A percentile compares a stretch with the other conserved stretches of the same genome.
phyloP scores from a whole-genome alignment of 2,797 vertebrate genomes.

The Takifugu rubripes region DNA sequence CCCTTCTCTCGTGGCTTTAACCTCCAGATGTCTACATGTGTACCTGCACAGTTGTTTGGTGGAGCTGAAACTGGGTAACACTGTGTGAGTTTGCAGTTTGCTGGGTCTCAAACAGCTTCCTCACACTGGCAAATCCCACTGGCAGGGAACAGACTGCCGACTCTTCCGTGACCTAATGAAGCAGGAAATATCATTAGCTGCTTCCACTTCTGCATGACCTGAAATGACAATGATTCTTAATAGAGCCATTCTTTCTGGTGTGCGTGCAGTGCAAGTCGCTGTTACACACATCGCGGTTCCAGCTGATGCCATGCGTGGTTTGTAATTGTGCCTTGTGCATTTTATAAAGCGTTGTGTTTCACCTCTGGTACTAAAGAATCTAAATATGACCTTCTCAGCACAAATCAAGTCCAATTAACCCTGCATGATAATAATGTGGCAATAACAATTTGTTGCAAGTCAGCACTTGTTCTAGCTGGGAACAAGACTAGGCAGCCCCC shows the following conservation, averaged over 20 bases:
- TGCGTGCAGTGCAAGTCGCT: neutral
- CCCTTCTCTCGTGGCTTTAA: constrained; percentile 36
- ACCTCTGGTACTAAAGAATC: constrained; percentile 20
- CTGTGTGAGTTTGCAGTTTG: constrained; percentile 75
- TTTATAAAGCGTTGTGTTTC: constrained; percentile 36
- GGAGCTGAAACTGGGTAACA: constrained; percentile 81
- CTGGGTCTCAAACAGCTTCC: constrained; percentile 89
- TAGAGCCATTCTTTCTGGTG: constrained; percentile 28
- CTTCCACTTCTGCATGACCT: constrained; percentile 50
- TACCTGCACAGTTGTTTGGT: constrained; percentile 85
- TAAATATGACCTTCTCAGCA: constrained; percentile 30
- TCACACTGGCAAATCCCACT: constrained; percentile 88
- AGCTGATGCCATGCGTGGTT: constrained; percentile 7
- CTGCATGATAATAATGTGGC: constrained; percentile 41
- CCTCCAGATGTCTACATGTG: constrained; percentile 35
- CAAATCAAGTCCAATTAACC: constrained; percentile 37
- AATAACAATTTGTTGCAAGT: constrained; percentile 19
- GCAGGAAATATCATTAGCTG: constrained; percentile 69
- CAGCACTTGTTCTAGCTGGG: neutral
- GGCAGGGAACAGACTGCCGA: constrained; percentile 84
- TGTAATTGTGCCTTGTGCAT: constrained; percentile 12
- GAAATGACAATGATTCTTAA: constrained; percentile 53
- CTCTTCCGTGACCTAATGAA: constrained; percentile 85
- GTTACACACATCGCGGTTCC: constrained; percentile 1
- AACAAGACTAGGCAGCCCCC: neutral